A percentile compares a stretch with the other conserved stretches of the same genome.
These are phyloP conservation scores for Idaea straminata DNA, from an alignment of 2,888 invertebrate species.

Conservation along the genomic window DNA sequence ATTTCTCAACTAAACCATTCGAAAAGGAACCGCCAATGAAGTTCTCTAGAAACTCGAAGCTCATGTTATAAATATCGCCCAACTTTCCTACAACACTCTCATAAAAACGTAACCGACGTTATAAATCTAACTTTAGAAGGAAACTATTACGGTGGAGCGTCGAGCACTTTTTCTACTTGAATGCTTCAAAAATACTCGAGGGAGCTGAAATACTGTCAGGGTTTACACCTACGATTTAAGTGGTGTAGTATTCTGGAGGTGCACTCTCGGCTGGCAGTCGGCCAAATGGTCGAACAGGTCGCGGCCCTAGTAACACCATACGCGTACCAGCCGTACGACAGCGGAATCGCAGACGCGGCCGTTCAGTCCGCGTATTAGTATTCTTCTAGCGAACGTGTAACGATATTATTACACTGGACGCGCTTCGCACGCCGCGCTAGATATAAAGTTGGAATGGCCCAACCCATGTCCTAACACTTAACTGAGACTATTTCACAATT, in stretches of 20 bases:
- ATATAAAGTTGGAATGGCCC: not conserved
- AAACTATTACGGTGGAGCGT: slow-evolving; percentile 2
- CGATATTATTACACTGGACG: slow-evolving; percentile 22
- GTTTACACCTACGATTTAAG: slow-evolving; percentile 20
- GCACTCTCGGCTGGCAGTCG: slow-evolving; percentile 6
- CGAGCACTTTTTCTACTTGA: slow-evolving; percentile 19
- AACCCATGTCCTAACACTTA: not conserved
- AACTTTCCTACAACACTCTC: not conserved
- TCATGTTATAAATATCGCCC: not conserved
- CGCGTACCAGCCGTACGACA: not conserved
- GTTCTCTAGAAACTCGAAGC: not conserved
- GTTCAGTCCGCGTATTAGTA: slow-evolving; percentile 15
- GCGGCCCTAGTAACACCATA: not conserved
- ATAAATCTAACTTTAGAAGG: not conserved
- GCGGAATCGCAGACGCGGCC: not conserved
- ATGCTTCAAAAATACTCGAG: slow-evolving; percentile 18
- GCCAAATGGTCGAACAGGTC: slow-evolving; percentile 8
- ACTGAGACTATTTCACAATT: not conserved
- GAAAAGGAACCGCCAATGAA: not conserved
- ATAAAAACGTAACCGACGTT: not conserved
- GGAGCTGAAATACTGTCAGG: slow-evolving; percentile 19
- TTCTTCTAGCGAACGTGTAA: slow-evolving; percentile 25
- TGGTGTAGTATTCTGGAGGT: slow-evolving; percentile 18
- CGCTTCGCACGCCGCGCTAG: slow-evolving; percentile 5
- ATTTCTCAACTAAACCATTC: not conserved